These are phyloP conservation scores for Acanthococcus lagerstroemiae DNA, from an alignment of 2,888 invertebrate species.

Conservation along the genomic window DNA sequence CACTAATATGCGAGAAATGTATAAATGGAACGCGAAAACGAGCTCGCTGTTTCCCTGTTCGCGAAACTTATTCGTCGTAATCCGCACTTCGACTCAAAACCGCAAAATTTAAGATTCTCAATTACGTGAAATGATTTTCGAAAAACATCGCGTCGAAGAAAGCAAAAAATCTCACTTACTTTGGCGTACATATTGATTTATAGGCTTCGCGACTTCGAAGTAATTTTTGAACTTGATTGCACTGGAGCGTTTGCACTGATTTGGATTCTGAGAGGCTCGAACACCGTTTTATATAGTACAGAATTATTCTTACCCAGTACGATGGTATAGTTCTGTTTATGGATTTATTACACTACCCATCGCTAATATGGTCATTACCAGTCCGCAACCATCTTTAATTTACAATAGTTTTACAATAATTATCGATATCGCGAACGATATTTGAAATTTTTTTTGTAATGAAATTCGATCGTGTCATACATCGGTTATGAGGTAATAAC, in stretches of 20 bases:
- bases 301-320: background rate
- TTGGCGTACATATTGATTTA: constrained; percentile 4
- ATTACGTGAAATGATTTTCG: background rate
- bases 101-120: too few relatives aligned
- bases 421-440: constrained; percentile 6
- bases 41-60: too few relatives aligned
- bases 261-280: background rate
- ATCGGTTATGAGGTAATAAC: background rate
- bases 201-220: background rate
- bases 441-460: constrained; percentile 3
- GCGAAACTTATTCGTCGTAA: too few relatives aligned
- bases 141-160: background rate
- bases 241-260: background rate
- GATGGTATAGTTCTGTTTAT: constrained; percentile 27
- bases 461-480: background rate
- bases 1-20: too few relatives aligned
- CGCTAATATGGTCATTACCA: constrained; percentile 30
- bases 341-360: constrained; percentile 15
- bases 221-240: constrained; percentile 8
- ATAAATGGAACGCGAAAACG: too few relatives aligned
- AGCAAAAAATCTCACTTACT: background rate
- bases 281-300: constrained; percentile 15
- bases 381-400: constrained; percentile 11
- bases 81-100: too few relatives aligned
- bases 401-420: constrained; percentile 21